These are phyloP conservation scores for Rhagologus leucostigma DNA, from an alignment of 2,113 vertebrate genomes.

Conservation along the genomic window DNA sequence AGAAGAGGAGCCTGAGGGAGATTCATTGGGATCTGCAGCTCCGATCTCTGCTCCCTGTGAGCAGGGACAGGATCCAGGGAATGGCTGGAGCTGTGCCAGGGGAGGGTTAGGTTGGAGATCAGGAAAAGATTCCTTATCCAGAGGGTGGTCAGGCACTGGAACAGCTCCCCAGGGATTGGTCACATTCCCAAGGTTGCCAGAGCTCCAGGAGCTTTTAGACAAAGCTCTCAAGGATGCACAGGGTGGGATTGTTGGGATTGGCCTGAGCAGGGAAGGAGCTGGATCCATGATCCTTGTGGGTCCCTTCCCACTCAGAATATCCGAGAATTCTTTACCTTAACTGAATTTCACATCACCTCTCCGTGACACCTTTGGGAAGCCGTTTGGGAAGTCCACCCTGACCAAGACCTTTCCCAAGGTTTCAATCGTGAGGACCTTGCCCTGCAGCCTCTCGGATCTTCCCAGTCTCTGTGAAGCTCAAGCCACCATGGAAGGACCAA, in stretches of 20 bases:
- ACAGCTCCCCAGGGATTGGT: not conserved
- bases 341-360: not conserved
- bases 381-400: no score
- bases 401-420: not conserved
- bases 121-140: not conserved
- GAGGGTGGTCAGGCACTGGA: not conserved
- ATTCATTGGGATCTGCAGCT: not conserved
- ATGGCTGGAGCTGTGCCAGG: not conserved
- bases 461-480: rapidly evolving
- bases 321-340: not conserved
- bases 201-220: not conserved
- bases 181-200: not conserved
- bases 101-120: not conserved
- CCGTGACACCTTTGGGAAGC: not conserved
- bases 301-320: not conserved
- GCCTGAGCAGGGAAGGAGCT: not conserved
- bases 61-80: not conserved
- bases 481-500: not conserved
- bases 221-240: rapidly evolving
- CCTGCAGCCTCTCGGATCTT: not conserved
- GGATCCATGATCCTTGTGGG: no score
- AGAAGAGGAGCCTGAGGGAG: not conserved
- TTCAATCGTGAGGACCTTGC: rapidly evolving
- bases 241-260: not conserved
- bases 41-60: not conserved